These are phyloP conservation scores for Lepidocyrtoides sp. DNA, from an alignment of 2,888 invertebrate genomes.

Conservation along the genomic window DNA sequence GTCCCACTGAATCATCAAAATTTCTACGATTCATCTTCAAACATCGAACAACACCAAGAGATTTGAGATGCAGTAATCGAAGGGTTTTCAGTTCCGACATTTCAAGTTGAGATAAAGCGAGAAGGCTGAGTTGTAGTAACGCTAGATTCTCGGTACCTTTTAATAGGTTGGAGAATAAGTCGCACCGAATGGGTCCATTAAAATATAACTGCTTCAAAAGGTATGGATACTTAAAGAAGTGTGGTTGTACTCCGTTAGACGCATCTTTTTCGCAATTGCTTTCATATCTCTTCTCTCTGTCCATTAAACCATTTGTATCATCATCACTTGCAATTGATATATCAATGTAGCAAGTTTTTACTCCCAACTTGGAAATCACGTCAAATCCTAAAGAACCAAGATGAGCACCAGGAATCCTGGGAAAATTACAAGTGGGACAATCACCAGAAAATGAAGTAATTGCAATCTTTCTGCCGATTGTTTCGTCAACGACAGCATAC, in stretches of 20 bases:
- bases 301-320: not conserved
- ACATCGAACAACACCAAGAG: not conserved
- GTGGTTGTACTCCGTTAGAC: not conserved
- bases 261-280: not conserved
- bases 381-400: constrained; percentile 2
- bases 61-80: not conserved
- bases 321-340: not conserved
- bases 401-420: not conserved
- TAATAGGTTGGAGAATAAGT: not conserved
- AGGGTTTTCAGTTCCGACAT: not conserved
- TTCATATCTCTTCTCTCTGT: constrained; percentile 9
- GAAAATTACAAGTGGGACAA: not conserved
- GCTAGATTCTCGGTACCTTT: not conserved
- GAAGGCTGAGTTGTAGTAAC: not conserved
- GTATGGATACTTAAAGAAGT: constrained; percentile 55
- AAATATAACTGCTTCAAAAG: constrained; percentile 41
- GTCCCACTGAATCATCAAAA: constrained; percentile 4
- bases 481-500: constrained; percentile 58
- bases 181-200: not conserved
- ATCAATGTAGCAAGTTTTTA: constrained; percentile 40
- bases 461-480: constrained; percentile 39
- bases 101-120: not conserved
- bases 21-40: not conserved
- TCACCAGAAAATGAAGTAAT: not conserved
- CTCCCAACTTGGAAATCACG: constrained; percentile 41